These are phyloP conservation scores for Mantis religiosa DNA, from an alignment of 2,888 invertebrate genomes.

Conservation along the genomic window DNA sequence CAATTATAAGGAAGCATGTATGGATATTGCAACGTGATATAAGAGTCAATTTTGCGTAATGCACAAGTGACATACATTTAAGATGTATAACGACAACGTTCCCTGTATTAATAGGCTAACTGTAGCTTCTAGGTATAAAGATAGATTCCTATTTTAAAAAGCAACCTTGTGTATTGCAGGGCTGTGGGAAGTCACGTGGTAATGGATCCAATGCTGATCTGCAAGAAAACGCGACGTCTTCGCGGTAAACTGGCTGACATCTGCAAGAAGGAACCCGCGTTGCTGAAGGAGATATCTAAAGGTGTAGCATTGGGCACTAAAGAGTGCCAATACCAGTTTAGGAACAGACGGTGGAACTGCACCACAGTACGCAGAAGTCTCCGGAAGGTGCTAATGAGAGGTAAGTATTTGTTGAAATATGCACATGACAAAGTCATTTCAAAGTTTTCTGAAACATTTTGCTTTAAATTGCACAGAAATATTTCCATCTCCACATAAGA, in stretches of 20 bases:
- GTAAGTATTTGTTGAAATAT: conserved; percentile 50
- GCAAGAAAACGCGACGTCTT: conserved; percentile 76
- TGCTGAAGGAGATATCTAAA: conserved; percentile 77
- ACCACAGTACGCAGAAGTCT: conserved; percentile 75
- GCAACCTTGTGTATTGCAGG: conserved; percentile 49
- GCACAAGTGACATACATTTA: too few relatives aligned
- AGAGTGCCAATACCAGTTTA: conserved; percentile 85
- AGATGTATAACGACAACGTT: too few relatives aligned
- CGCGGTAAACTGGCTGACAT: conserved; percentile 74
- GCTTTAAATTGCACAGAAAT: too few relatives aligned
- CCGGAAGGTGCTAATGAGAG: conserved; percentile 79
- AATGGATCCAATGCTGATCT: conserved; percentile 83
- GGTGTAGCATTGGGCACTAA: conserved; percentile 78
- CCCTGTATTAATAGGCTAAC: too few relatives aligned
- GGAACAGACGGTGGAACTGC: conserved; percentile 84
- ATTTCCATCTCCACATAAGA: too few relatives aligned
- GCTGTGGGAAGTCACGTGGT: conserved; percentile 81
- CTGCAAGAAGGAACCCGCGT: conserved; percentile 76
- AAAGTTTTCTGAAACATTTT: too few relatives aligned
- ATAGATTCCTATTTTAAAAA: background rate
- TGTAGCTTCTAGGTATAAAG: too few relatives aligned
- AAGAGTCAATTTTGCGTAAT: too few relatives aligned
- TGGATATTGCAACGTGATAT: too few relatives aligned
- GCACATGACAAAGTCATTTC: too few relatives aligned
- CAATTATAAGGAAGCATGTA: too few relatives aligned